Conservation (phyloP, 1,140 invertebrate species). For the Apis cerana region DNA sequence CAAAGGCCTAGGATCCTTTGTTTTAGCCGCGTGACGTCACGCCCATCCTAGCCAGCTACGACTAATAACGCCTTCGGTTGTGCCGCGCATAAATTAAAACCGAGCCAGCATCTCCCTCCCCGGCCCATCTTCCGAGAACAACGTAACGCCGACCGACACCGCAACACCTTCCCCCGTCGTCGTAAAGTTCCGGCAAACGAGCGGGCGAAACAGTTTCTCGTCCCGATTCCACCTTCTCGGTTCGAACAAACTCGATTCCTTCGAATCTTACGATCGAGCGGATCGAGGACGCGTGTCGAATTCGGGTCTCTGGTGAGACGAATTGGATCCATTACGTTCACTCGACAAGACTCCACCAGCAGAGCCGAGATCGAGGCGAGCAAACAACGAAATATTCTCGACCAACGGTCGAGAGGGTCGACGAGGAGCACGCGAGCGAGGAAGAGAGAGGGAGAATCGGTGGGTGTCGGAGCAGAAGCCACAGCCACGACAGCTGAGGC, state of each 20-base stretch:
- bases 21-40: constrained; percentile 79
- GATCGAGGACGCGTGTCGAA: no score
- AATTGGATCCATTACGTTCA: no score
- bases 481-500: constrained; percentile 68
- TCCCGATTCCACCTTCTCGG: no score
- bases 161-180: neutral
- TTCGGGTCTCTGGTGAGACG: no score
- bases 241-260: no score
- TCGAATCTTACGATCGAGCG: no score
- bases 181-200: constrained; percentile 13
- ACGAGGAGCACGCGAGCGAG: neutral
- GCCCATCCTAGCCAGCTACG: constrained; percentile 72
- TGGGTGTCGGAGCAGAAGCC: constrained; percentile 43
- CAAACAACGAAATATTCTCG: no score
- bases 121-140: constrained; percentile 63
- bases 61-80: constrained; percentile 77
- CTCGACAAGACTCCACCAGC: no score
- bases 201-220: no score
- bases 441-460: constrained; percentile 30
- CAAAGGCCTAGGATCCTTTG: constrained; percentile 73
- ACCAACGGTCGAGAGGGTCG: no score
- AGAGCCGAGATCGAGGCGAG: no score
- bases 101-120: constrained; percentile 59
- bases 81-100: constrained; percentile 80
- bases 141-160: neutral